phyloP scores from a whole-genome alignment of 2,797 vertebrate genomes.

The Meriones psammophilus region DNA sequence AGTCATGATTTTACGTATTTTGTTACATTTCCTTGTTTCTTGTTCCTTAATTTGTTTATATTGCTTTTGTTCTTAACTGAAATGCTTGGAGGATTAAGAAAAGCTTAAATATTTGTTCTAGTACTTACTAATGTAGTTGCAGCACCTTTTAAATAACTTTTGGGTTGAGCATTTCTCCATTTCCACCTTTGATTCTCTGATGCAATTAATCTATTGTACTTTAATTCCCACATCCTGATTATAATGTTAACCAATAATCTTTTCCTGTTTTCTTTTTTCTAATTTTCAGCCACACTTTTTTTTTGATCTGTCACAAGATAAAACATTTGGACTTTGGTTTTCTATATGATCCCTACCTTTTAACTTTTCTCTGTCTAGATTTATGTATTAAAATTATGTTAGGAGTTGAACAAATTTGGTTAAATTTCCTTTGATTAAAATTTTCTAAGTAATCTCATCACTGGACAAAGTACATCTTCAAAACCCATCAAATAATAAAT shows the following conservation, averaged over 20 bases:
- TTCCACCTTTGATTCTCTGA: constrained; percentile 9
- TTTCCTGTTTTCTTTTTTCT: constrained; percentile 39
- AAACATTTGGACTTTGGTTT: not conserved
- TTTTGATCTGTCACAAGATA: constrained; percentile 5
- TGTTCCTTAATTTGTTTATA: not conserved
- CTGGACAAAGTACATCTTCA: not conserved
- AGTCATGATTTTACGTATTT: not conserved
- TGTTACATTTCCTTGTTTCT: constrained; percentile 8
- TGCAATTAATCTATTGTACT: not conserved
- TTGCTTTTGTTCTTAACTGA: not conserved
- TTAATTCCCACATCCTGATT: not conserved
- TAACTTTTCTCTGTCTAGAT: not conserved
- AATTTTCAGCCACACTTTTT: not conserved
- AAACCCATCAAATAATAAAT: constrained; percentile 47
- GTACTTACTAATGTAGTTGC: not conserved
- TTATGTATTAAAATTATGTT: constrained; percentile 9
- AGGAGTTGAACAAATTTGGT: constrained; percentile 20
- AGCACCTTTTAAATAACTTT: not conserved
- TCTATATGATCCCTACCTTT: not conserved
- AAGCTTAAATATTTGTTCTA: constrained; percentile 35
- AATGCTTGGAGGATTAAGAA: not conserved
- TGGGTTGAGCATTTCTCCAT: not conserved
- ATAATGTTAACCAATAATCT: not conserved
- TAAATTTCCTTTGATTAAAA: not conserved
- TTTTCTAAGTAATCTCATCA: not conserved